Percentiles rank a stretch among this genome's conserved stretches.
phyloP scores from a whole-genome alignment of 1,140 invertebrate species.

The Diplogasteroides magnus region DNA sequence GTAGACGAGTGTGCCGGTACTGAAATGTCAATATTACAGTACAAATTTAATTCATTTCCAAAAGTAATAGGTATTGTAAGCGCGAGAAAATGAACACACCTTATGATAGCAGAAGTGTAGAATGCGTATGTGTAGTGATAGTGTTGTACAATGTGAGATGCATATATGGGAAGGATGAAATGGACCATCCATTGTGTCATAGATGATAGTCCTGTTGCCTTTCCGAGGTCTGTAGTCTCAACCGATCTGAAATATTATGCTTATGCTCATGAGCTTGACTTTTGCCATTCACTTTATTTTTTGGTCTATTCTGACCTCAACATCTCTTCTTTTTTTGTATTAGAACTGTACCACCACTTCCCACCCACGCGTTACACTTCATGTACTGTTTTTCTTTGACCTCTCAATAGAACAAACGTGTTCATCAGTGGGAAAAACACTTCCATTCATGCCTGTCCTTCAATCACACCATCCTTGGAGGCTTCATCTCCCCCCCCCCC shows the following conservation, averaged over 20 bases:
- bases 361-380: too few relatives aligned
- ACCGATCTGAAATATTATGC: constrained; percentile 41
- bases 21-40: background rate
- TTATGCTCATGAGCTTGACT: too few relatives aligned
- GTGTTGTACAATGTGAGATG: constrained; percentile 48
- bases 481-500: too few relatives aligned
- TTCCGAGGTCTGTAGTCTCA: constrained; percentile 47
- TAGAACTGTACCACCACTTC: too few relatives aligned
- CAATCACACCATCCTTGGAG: too few relatives aligned
- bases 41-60: background rate
- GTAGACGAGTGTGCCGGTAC: constrained; percentile 35
- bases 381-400: too few relatives aligned
- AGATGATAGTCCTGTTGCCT: constrained; percentile 52
- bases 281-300: too few relatives aligned
- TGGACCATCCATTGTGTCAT: constrained; percentile 55
- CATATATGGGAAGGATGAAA: constrained; percentile 51
- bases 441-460: too few relatives aligned
- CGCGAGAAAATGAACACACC: background rate
- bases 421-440: too few relatives aligned
- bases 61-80: background rate
- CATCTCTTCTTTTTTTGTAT: too few relatives aligned
- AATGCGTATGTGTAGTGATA: constrained; percentile 55
- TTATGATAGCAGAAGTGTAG: constrained; percentile 44
- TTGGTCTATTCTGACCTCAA: too few relatives aligned
- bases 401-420: too few relatives aligned